A percentile compares a stretch with the other conserved stretches of the same genome.
Evolutionary conservation across 2,797 vertebrate species (phyloP).

Genomic region (Dendrocincla fuliginosa): DNA sequence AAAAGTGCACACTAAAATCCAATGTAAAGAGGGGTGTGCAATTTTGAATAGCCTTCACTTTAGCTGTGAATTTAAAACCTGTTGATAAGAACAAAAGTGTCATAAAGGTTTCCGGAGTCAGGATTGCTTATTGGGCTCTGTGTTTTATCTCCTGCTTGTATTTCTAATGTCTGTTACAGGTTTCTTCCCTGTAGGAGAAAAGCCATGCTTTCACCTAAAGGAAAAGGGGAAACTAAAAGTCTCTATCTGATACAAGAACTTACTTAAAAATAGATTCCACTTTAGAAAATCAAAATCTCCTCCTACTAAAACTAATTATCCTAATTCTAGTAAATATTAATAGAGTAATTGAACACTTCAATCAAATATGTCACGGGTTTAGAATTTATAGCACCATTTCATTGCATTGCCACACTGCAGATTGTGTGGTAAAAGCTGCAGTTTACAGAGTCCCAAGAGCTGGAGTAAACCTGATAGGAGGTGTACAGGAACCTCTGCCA

Average conservation of each 20-base stretch:
- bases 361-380: not conserved
- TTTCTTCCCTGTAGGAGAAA: not conserved
- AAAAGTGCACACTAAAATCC: not conserved
- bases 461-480: not conserved
- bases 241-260: not conserved
- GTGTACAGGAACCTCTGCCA: not conserved
- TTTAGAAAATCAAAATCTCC: not conserved
- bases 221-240: not conserved
- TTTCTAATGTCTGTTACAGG: not conserved
- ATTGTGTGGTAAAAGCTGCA: not conserved
- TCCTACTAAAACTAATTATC: not conserved
- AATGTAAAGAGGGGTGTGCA: not conserved
- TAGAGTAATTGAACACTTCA: not conserved
- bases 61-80: not conserved
- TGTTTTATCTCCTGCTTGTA: not conserved
- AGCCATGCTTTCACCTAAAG: not conserved
- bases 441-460: not conserved
- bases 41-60: not conserved
- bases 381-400: not conserved
- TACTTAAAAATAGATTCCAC: not conserved
- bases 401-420: not conserved
- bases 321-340: not conserved
- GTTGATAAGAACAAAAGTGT: not conserved
- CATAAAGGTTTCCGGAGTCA: not conserved
- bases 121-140: not conserved